phyloP scores from a whole-genome alignment of 2,113 vertebrate genomes.

The Butastur rufipennis region DNA sequence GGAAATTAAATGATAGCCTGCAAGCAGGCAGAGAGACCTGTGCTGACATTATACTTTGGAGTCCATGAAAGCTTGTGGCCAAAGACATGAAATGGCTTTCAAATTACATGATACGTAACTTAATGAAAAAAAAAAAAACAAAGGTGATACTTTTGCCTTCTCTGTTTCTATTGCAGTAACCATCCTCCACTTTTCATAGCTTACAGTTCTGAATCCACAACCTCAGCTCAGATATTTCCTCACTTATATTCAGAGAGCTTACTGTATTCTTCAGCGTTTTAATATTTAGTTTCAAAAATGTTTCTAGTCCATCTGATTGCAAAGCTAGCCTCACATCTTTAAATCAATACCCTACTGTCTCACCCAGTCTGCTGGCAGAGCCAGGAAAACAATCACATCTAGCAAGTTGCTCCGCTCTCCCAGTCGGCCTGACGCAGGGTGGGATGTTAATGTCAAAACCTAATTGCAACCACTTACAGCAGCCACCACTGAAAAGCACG shows the following conservation, averaged over 20 bases:
- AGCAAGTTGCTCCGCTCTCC: neutral
- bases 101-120: neutral
- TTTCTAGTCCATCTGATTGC: neutral
- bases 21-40: neutral
- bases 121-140: neutral
- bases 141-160: neutral
- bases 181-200: neutral
- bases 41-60: neutral
- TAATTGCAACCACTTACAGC: neutral
- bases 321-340: neutral
- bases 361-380: neutral
- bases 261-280: neutral
- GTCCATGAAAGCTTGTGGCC: neutral
- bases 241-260: neutral
- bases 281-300: neutral
- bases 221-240: neutral
- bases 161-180: neutral
- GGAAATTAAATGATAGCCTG: neutral
- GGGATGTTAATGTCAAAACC: neutral
- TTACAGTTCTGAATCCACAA: neutral
- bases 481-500: neutral
- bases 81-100: neutral
- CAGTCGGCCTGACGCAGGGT: neutral
- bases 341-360: neutral
- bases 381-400: neutral